These are phyloP conservation scores for Miltochrista miniata DNA, from an alignment of 2,888 invertebrate genomes.

Conservation along the genomic window DNA sequence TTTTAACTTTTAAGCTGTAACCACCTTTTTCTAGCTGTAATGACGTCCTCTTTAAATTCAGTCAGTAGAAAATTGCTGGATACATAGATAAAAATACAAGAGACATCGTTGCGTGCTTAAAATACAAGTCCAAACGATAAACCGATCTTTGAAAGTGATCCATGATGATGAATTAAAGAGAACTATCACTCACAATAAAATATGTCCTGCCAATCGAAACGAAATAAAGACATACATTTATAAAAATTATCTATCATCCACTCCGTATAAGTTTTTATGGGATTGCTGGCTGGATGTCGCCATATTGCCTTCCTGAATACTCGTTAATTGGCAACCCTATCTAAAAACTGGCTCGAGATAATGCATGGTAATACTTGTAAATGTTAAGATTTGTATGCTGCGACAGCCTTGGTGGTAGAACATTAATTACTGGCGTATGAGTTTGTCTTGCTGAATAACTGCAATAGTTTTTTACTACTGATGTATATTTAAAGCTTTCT, in stretches of 20 bases:
- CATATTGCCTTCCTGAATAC: slow-evolving; percentile 37
- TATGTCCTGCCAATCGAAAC: slow-evolving; percentile 9
- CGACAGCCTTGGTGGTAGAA: slow-evolving; percentile 41
- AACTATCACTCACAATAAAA: slow-evolving; percentile 16
- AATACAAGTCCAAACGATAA: too few relatives aligned
- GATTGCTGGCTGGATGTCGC: slow-evolving; percentile 10
- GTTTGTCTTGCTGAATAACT: not conserved
- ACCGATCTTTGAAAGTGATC: too few relatives aligned
- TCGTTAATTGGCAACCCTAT: slow-evolving; percentile 61
- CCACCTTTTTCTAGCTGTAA: too few relatives aligned
- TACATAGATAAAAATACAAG: too few relatives aligned
- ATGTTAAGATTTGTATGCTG: slow-evolving; percentile 78
- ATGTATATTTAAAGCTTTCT: too few relatives aligned
- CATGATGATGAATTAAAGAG: too few relatives aligned
- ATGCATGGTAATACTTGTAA: slow-evolving; percentile 68
- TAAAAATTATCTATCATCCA: slow-evolving; percentile 25
- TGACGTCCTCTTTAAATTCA: too few relatives aligned
- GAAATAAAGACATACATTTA: slow-evolving; percentile 37
- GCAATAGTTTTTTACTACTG: too few relatives aligned
- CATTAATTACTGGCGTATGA: slow-evolving; percentile 64
- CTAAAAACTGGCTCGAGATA: slow-evolving; percentile 54
- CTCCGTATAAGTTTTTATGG: slow-evolving; percentile 26
- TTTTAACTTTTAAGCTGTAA: too few relatives aligned
- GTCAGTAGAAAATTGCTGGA: too few relatives aligned
- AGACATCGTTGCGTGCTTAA: too few relatives aligned